Base-by-base conservation (phyloP, 1,140 invertebrate genomes). In the Pseudoatta argentina region DNA sequence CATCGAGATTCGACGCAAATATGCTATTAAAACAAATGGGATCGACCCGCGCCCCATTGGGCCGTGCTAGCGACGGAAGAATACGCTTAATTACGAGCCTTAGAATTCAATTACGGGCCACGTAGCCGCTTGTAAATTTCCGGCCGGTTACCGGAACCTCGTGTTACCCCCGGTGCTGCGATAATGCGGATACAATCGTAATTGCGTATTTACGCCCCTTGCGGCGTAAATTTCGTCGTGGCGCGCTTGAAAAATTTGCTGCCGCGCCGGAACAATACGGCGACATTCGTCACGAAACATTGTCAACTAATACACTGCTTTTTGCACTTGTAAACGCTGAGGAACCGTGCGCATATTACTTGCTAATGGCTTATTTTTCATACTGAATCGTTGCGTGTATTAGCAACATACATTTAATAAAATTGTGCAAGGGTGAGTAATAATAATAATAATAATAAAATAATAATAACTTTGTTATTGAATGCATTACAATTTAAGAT, bases 11-110 rank as follows among this genome's bases (percentile, higher is more conserved):
- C 79, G 79, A 83, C 79, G 79, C 79, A 83, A 83, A 83, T 83
- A 83, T 83, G 79, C 79, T 83, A 83, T 83, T 83, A 83, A 83
- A 83, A 83, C 79, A 83, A 83, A 83, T 83, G 79, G 79, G 79
- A 83, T 83, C 79, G 79, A 83, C 57, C 79, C 27, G 30, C 48
- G 44, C 63, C 39, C 39, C 39, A 44, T 44, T 48, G 64, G 48
- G 77, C 18, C 27, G 12, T 18, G 24, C 39, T 24, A 48, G 69
- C 79, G 69, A 61, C 79, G 79, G 79, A 83, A 83, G 79, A 83
- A 83, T 83, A 83, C 79, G 79, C 69, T 83, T 83, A 83, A 83
- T 83, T 83, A 83, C 79, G 79, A 67, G 79, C 79, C 79, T 83
- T 83, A 83, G 79, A 83, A 83, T 83, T 83, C 79, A 83, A 83